phyloP scores from a whole-genome alignment of 2,888 invertebrate species.

The Timema podura region DNA sequence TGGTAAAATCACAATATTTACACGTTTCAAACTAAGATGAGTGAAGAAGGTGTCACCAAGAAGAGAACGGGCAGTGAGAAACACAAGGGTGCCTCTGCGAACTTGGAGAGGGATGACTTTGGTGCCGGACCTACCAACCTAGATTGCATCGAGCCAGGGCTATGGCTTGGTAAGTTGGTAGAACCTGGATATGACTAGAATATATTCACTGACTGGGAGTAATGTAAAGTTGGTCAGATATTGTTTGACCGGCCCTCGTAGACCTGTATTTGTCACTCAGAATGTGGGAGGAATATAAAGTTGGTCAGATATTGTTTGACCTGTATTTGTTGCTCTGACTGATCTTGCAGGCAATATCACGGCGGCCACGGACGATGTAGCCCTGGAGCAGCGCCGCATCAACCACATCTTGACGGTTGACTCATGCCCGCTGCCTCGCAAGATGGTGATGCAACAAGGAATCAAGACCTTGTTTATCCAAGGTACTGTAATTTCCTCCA shows the following conservation, averaged over 20 bases:
- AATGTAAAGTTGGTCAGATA: too few relatives aligned
- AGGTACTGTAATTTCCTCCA: slow-evolving; percentile 44
- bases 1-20: too few relatives aligned
- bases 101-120: slow-evolving; percentile 45
- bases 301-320: too few relatives aligned
- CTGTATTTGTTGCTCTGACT: too few relatives aligned
- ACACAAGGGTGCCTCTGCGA: slow-evolving; percentile 8
- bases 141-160: slow-evolving; percentile 51
- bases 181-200: not conserved
- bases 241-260: too few relatives aligned
- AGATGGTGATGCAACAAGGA: slow-evolving; percentile 62
- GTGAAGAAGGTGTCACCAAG: too few relatives aligned
- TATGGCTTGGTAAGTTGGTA: slow-evolving; percentile 49
- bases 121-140: slow-evolving; percentile 56
- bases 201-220: too few relatives aligned
- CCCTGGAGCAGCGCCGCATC: slow-evolving; percentile 61
- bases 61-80: not conserved
- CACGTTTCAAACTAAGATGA: too few relatives aligned
- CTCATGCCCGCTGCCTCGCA: slow-evolving; percentile 75
- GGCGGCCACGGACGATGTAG: slow-evolving; percentile 69
- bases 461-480: slow-evolving; percentile 71
- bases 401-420: slow-evolving; percentile 79
- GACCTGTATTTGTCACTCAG: too few relatives aligned
- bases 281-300: too few relatives aligned
- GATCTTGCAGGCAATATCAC: slow-evolving; percentile 64